Percentiles rank a stretch among this genome's conserved stretches.
Conservation (phyloP, 2,888 invertebrate species). For the Bombylius discolor region DNA sequence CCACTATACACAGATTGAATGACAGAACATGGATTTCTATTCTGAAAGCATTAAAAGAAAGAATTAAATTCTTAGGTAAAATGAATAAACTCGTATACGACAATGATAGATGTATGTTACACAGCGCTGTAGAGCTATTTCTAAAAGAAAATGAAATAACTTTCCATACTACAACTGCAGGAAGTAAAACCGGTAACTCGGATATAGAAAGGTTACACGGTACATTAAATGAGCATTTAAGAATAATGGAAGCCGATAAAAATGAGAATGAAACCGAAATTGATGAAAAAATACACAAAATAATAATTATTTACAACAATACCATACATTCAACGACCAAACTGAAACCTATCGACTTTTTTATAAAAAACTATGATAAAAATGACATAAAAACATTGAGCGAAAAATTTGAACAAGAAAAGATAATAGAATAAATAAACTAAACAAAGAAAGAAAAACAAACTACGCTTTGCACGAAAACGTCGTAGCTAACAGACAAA, state of each 20-base stretch:
- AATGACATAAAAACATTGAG: background rate
- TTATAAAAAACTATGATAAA: background rate
- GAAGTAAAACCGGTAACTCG: too few relatives aligned
- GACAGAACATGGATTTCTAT: conserved; percentile 6
- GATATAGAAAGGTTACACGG: too few relatives aligned
- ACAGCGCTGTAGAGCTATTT: too few relatives aligned
- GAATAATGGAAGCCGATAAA: too few relatives aligned
- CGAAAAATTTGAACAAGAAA: background rate
- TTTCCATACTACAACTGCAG: too few relatives aligned
- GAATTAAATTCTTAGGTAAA: conserved; percentile 4
- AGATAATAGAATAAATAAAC: background rate
- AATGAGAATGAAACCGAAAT: background rate
- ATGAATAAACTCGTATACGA: background rate
- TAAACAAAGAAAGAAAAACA: background rate
- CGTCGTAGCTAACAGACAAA: conserved; percentile 2
- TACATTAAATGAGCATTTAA: too few relatives aligned
- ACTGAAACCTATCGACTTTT: background rate
- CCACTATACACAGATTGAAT: background rate
- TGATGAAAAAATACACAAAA: background rate
- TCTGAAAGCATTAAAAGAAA: background rate
- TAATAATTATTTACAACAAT: background rate
- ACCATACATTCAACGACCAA: conserved; percentile 1
- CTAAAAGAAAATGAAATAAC: background rate
- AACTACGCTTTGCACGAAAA: background rate
- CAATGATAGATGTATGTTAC: too few relatives aligned